Base-by-base conservation (phyloP, 2,888 invertebrate genomes). In the Mantis religiosa region DNA sequence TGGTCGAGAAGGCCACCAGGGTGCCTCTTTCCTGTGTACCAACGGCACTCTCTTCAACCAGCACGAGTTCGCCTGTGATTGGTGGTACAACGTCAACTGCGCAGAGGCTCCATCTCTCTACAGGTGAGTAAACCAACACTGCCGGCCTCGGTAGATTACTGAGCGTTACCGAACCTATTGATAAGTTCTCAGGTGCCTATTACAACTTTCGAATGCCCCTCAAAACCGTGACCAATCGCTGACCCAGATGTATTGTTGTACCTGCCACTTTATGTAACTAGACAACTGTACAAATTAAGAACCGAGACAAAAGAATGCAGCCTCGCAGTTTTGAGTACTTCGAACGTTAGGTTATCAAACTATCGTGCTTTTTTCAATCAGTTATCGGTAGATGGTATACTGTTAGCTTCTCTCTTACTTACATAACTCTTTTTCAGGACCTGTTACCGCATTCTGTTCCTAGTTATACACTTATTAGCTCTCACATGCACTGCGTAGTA, bases 21-120 rank as follows among this genome's bases (percentile, higher is more conserved):
- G 97, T 0, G 97, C 97, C 0, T 95, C 96, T 0, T 97, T 98
- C 93, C 95, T 98, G 6, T 98, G 98, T 93, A 96, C 97, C 87
- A 97, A 98, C 92, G 98, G 98, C 1, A 98, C 98, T 0, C 94
- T 98, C 90, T 98, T 98, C 93, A 97, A 97, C 93, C 98, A 98
- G 92, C 95, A 96, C 90, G 96, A 97, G 92, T 98, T 98, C 91
- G 95, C 97, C 3, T 98, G 98, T 91, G 98, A 98, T 92, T 98
- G 97, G 97, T 98, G 98, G 98, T 97, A 97, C 94, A 98, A 98
- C 92, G 97, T 97, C 0, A 96, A 97, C 92, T 98, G 98, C 91
- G 95, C 95, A 7, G 95, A 96, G 90, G 96, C 97, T n/a, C 94
- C 95, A 4, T 94, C 94, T 81, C 95, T 96, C 90, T 98, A 97